Conservation (phyloP, 2,888 invertebrate species). For the Rhaphigaster nebulosa region DNA sequence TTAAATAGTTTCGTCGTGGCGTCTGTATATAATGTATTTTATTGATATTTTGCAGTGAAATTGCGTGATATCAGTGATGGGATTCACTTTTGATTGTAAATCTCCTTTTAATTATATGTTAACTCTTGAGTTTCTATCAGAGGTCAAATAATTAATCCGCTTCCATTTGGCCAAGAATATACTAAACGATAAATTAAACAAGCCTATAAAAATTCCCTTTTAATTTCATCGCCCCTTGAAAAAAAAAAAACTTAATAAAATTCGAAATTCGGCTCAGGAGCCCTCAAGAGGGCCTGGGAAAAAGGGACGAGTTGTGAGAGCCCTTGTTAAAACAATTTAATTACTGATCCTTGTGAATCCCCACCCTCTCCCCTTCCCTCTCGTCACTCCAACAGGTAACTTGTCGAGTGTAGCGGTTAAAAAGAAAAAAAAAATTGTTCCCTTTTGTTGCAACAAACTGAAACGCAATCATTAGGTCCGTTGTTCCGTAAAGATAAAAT, state of each 20-base stretch:
- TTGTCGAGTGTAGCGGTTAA: conserved; percentile 4
- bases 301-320: background rate
- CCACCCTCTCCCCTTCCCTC: too few relatives aligned
- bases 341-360: conserved; percentile 11
- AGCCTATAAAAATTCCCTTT: background rate
- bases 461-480: background rate
- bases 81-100: background rate
- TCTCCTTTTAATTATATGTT: too few relatives aligned
- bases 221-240: background rate
- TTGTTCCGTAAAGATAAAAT: background rate
- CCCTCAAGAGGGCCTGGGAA: background rate
- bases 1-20: too few relatives aligned
- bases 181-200: background rate
- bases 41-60: too few relatives aligned
- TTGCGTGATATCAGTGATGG: too few relatives aligned
- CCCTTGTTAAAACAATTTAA: conserved; percentile 26
- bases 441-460: background rate
- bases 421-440: background rate
- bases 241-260: background rate
- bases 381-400: background rate
- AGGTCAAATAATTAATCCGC: too few relatives aligned
- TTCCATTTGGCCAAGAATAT: too few relatives aligned
- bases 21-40: too few relatives aligned
- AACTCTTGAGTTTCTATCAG: too few relatives aligned
- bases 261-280: background rate